Conservation (phyloP, 2,888 invertebrate genomes). For the Apodemia zela region DNA sequence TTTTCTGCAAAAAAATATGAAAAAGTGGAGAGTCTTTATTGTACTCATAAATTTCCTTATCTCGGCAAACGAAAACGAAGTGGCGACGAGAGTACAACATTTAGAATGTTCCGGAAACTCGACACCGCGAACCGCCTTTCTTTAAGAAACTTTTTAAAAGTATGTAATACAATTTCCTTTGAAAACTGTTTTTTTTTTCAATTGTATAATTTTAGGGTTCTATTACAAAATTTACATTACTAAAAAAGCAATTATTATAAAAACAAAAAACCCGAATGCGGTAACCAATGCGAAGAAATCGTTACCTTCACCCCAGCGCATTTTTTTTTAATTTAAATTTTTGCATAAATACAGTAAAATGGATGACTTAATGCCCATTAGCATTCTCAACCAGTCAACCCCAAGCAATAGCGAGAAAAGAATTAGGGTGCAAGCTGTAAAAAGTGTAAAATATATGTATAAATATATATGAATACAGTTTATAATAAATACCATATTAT, state of each 20-base stretch:
- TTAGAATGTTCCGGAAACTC: constrained; percentile 20
- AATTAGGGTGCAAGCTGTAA: no score
- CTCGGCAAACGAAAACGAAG: constrained; percentile 22
- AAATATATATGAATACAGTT: no score
- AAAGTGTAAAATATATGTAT: no score
- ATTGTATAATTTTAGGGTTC: not conserved
- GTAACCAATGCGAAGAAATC: no score
- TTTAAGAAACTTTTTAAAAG: not conserved
- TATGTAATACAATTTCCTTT: constrained; percentile 1
- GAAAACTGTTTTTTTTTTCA: not conserved
- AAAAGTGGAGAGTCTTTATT: constrained; percentile 15
- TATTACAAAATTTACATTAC: not conserved
- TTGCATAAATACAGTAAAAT: no score
- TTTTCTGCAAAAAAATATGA: constrained; percentile 18
- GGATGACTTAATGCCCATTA: no score
- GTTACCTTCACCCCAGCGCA: no score
- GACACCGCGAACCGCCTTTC: not conserved
- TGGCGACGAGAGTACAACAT: constrained; percentile 19
- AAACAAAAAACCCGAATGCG: no score
- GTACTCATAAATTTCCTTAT: constrained; percentile 23
- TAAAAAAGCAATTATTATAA: not conserved
- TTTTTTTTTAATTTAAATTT: no score
- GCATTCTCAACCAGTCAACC: no score
- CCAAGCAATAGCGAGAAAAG: no score
- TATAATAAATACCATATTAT: no score